These are phyloP conservation scores for Nasonovia ribisnigri DNA, from an alignment of 2,888 invertebrate species.

Conservation along the genomic window DNA sequence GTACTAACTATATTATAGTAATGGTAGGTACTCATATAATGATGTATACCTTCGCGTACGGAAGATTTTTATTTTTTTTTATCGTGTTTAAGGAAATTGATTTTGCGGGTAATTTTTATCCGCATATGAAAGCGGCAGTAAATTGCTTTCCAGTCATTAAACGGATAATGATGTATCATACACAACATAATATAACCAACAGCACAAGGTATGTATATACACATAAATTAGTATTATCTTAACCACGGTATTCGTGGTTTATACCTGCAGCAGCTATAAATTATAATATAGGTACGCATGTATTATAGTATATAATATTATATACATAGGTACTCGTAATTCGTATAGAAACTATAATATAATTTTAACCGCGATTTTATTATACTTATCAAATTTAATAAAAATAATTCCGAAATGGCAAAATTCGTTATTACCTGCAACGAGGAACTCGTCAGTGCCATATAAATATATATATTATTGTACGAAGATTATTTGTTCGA, in stretches of 20 bases:
- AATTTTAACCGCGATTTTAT: background rate
- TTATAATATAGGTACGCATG: background rate
- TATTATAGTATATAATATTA: background rate
- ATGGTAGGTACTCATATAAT: background rate
- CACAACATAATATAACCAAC: background rate
- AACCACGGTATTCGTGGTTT: background rate
- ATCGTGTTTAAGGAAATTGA: background rate
- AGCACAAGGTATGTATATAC: background rate
- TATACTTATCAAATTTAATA: background rate
- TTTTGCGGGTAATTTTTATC: constrained; percentile 4
- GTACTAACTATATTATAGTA: background rate
- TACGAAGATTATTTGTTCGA: background rate
- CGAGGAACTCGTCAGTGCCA: background rate
- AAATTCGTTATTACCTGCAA: background rate
- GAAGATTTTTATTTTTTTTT: background rate
- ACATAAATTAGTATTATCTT: background rate
- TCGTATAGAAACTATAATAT: background rate
- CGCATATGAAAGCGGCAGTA: background rate
- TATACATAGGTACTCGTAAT: background rate
- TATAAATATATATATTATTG: background rate
- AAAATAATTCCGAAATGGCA: background rate
- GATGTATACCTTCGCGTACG: background rate
- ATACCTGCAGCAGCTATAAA: background rate
- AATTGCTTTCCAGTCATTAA: constrained; percentile 32
- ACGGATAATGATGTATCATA: background rate